A percentile compares a stretch with the other conserved stretches of the same genome.
These are phyloP conservation scores for Coreoperca whiteheadi DNA, from an alignment of 2,113 vertebrate species.

Conservation along the genomic window DNA sequence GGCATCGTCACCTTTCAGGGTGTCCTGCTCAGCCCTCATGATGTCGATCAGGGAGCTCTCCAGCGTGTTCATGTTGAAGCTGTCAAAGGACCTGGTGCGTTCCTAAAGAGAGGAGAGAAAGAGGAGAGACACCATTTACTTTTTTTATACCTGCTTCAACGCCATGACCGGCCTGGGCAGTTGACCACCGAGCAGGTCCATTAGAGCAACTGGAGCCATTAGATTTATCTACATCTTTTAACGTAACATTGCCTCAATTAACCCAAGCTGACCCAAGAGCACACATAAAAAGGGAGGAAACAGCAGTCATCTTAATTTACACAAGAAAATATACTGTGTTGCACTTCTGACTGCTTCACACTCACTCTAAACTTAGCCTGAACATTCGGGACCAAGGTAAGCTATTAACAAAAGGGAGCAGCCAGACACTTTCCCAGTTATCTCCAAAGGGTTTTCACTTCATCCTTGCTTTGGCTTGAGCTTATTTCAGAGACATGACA, in stretches of 20 bases:
- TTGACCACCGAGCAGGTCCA: background rate
- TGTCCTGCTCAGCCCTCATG: constrained; percentile 99
- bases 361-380: background rate
- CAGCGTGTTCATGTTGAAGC: constrained; percentile 96
- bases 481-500: constrained; percentile 12
- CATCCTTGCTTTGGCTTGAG: background rate
- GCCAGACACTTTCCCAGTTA: background rate
- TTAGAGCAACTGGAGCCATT: background rate
- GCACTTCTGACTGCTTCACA: background rate
- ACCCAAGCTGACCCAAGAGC: background rate
- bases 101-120: constrained; percentile 85
- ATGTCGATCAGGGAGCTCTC: constrained; percentile 99
- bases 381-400: background rate
- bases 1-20: constrained; percentile 92
- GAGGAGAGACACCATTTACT: constrained; percentile 40
- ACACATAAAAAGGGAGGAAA: background rate
- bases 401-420: background rate
- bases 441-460: background rate
- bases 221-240: constrained; percentile 3
- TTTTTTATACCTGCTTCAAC: constrained; percentile 1
- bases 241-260: constrained; percentile 18
- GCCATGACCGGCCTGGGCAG: background rate
- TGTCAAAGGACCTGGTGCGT: constrained; percentile 94
- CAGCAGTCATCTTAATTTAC: background rate
- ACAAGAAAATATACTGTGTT: constrained; percentile 11